Conservation (phyloP, 2,888 invertebrate species). For the Plebejus anna region DNA sequence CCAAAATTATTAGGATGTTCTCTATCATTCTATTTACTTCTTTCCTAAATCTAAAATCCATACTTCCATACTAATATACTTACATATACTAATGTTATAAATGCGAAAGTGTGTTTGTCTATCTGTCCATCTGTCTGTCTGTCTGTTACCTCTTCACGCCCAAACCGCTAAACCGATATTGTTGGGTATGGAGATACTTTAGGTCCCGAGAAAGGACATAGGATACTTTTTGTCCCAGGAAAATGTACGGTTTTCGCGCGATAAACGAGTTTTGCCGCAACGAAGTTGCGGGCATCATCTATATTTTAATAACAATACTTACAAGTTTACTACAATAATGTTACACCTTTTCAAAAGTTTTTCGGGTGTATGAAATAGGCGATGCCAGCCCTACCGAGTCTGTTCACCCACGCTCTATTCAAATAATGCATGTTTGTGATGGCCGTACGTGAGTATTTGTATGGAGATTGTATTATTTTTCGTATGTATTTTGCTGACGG, state of each 20-base stretch:
- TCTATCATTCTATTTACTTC: neutral
- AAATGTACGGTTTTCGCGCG: too few relatives aligned
- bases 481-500: constrained; percentile 22
- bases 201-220: too few relatives aligned
- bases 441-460: constrained; percentile 28
- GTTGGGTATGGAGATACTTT: too few relatives aligned
- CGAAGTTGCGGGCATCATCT: too few relatives aligned
- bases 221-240: too few relatives aligned
- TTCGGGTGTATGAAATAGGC: neutral
- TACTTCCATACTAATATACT: too few relatives aligned
- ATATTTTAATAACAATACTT: neutral
- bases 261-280: too few relatives aligned
- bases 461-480: constrained; percentile 29
- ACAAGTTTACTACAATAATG: neutral
- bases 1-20: neutral
- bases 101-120: too few relatives aligned
- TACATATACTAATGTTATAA: too few relatives aligned
- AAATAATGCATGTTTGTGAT: constrained; percentile 48
- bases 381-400: constrained; percentile 38
- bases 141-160: too few relatives aligned
- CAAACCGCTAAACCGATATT: too few relatives aligned
- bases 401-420: constrained; percentile 66
- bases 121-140: too few relatives aligned
- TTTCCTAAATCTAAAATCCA: neutral
- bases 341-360: neutral